These are phyloP conservation scores for Clitarchus hookeri DNA, from an alignment of 2,888 invertebrate genomes.

Conservation along the genomic window DNA sequence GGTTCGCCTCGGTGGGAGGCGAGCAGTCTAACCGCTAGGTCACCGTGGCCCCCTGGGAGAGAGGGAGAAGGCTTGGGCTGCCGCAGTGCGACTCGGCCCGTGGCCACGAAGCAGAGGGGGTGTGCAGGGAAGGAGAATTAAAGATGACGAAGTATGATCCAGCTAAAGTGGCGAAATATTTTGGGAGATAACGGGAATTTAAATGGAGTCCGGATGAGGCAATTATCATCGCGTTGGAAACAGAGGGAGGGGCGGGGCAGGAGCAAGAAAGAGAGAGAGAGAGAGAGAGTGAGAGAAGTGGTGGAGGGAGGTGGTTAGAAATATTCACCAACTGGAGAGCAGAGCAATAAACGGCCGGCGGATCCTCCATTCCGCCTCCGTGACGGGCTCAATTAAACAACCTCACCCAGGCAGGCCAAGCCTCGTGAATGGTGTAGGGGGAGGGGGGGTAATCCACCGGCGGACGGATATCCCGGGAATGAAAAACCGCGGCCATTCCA, in stretches of 20 bases:
- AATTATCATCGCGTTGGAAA: not conserved
- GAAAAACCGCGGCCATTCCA: slow-evolving; percentile 14
- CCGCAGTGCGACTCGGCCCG: not conserved
- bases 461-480: slow-evolving; percentile 2
- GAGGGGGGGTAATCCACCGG: not conserved
- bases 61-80: not conserved
- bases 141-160: slow-evolving; percentile 10
- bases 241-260: not conserved
- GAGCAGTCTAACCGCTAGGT: too few relatives aligned
- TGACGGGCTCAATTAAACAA: not conserved
- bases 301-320: not conserved
- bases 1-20: too few relatives aligned
- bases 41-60: too few relatives aligned
- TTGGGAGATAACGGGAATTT: slow-evolving; percentile 10
- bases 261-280: not conserved
- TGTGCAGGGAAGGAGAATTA: not conserved
- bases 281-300: too few relatives aligned
- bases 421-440: too few relatives aligned
- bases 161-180: slow-evolving; percentile 14
- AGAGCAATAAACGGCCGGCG: not conserved
- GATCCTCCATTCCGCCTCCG: not conserved
- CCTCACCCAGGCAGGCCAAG: not conserved
- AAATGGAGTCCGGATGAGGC: slow-evolving; percentile 14
- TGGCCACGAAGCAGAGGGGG: not conserved
- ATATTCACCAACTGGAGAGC: not conserved